Percentiles rank a stretch among this genome's conserved stretches.
These are phyloP conservation scores for Campopleginae sp. DNA, from an alignment of 2,888 invertebrate species.

Conservation along the genomic window DNA sequence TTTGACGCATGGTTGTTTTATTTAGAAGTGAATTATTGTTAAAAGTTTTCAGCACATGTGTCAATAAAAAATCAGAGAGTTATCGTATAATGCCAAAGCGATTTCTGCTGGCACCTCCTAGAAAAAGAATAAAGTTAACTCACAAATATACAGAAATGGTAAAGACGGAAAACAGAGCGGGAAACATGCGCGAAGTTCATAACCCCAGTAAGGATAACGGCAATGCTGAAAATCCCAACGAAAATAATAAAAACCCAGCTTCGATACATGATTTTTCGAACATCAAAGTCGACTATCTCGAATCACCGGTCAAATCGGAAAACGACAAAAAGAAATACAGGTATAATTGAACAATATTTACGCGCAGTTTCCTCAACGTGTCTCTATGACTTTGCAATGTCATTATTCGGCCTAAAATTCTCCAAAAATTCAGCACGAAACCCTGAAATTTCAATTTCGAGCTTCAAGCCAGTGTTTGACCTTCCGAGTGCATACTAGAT, in stretches of 20 bases:
- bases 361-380: not conserved
- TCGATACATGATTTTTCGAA: conserved; percentile 44
- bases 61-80: conserved; percentile 55
- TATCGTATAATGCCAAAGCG: conserved; percentile 74
- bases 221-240: conserved; percentile 42
- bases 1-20: conserved; percentile 45
- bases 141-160: conserved; percentile 64
- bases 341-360: conserved; percentile 84
- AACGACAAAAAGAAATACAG: conserved; percentile 92
- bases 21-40: conserved; percentile 28
- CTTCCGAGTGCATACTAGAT: no score
- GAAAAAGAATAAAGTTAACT: conserved; percentile 71
- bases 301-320: conserved; percentile 89
- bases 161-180: conserved; percentile 54
- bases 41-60: conserved; percentile 58
- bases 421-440: not conserved
- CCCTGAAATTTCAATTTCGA: no score
- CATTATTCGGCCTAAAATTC: not conserved
- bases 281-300: conserved; percentile 76
- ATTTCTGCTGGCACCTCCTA: conserved; percentile 67
- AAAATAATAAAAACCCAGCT: conserved; percentile 7
- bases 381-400: not conserved
- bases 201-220: conserved; percentile 39
- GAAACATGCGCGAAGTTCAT: conserved; percentile 44
- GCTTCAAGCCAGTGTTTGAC: no score